A percentile compares a stretch with the other conserved stretches of the same genome.
These are phyloP conservation scores for Sebastolobus alascanus DNA, from an alignment of 2,797 vertebrate species.

Conservation along the genomic window DNA sequence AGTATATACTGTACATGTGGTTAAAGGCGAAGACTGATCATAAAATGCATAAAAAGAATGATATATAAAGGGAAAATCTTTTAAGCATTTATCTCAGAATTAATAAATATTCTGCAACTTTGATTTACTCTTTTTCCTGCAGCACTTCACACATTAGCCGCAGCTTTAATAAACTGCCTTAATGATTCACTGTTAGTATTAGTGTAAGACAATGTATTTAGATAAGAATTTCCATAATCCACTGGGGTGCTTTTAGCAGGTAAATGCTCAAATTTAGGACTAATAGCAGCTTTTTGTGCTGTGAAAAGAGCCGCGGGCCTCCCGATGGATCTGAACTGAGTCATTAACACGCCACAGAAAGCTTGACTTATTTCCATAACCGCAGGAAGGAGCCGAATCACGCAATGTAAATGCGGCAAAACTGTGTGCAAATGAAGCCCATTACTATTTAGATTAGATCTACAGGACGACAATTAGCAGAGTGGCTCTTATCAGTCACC, in stretches of 20 bases:
- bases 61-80: neutral
- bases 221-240: constrained; percentile 41
- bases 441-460: constrained; percentile 86
- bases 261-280: constrained; percentile 47
- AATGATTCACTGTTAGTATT: constrained; percentile 2
- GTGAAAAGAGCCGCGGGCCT: constrained; percentile 65
- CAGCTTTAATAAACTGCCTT: neutral
- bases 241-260: constrained; percentile 27
- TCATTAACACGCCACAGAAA: constrained; percentile 49
- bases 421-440: constrained; percentile 81
- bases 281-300: constrained; percentile 52
- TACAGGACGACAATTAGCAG: constrained; percentile 79
- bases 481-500: constrained; percentile 68
- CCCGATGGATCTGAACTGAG: constrained; percentile 46
- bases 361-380: constrained; percentile 68
- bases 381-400: constrained; percentile 71
- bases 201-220: constrained; percentile 39
- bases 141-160: neutral
- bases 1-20: neutral
- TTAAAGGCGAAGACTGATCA: neutral
- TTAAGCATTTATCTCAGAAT: neutral
- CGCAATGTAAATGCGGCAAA: constrained; percentile 77
- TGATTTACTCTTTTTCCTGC: neutral
- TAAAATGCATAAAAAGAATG: neutral
- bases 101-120: too few species aligned